Percentiles rank a stretch among this genome's conserved stretches.
Conservation (phyloP, 2,113 vertebrate species). For the Rousettus leschenaultii region DNA sequence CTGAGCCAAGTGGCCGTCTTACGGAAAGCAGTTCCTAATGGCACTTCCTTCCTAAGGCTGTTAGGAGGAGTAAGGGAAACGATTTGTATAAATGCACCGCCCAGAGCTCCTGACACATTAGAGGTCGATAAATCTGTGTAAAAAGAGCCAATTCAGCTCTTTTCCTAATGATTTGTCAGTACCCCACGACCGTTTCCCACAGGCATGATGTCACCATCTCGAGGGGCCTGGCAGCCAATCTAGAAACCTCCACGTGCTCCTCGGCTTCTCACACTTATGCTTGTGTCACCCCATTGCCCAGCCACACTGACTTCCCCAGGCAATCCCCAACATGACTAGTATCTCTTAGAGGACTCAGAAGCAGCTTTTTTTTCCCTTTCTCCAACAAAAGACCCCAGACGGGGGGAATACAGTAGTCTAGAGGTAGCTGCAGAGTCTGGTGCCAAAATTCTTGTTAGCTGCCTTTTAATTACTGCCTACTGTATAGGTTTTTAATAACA, state of each 20-base stretch:
- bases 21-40: not conserved
- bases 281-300: not conserved
- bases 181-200: not conserved
- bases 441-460: slow-evolving; percentile 3
- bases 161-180: not conserved
- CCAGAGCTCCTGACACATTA: not conserved
- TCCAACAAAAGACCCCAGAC: not conserved
- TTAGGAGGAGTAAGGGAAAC: not conserved
- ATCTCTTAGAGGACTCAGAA: not conserved
- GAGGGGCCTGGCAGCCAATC: not conserved
- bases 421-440: not conserved
- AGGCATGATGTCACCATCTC: not conserved
- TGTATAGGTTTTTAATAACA: slow-evolving; percentile 64
- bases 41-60: not conserved
- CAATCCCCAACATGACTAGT: not conserved
- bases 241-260: not conserved
- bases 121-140: not conserved
- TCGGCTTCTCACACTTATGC: not conserved
- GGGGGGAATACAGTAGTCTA: too few relatives aligned
- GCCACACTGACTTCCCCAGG: not conserved
- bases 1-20: not conserved
- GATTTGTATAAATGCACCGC: not conserved
- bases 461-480: slow-evolving; percentile 55
- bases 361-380: slow-evolving; percentile 1
- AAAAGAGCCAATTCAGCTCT: not conserved